Base-by-base conservation (phyloP, 2,888 invertebrate species). In the Nephrocerus scutellatus region DNA sequence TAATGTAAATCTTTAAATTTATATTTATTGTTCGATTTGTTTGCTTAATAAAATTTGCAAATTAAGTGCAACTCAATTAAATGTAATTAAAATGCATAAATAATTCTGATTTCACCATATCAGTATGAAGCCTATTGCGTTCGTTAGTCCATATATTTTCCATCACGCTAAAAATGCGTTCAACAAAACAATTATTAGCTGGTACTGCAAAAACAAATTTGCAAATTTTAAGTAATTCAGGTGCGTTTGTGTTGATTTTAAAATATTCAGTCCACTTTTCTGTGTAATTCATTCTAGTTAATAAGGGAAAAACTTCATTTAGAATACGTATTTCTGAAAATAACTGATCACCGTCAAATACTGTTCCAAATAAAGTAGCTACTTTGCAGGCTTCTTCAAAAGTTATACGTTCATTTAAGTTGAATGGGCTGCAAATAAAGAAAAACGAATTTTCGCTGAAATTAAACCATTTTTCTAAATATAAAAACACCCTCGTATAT, bases 121-220 rank as follows among this genome's bases (percentile, higher is more conserved):
- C 35, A 12, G 26, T 19, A 25, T 25, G 25, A 19, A 28, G 26
- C 26, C 28, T 35, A 26, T 35, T 35, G 19, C 28, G 25, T 26
- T 23, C 16, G 19, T 35, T 26, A 26, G 35, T 25, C 35, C 36
- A 36, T 30, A 36, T 8, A 36, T 30, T 30, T 19, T 29, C 29
- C 30, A 36, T 36, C 18, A 36, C 29, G 30, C 30, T 30, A 25
- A 36, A 36, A 21, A 36, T 20, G 21, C 36, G 36, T 25, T 36
- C 30, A 21, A 21, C 36, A 18, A 30, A 36, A 21, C 10, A 28
- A 36, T 36, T 36, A 19, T 14, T 23, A 16, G 26, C 36, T 28
- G 36, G 36, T 19, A 36, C 36, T 13, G 28, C n/a, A 29, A 28
- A 29, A 29, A 36, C 36, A 30, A 12, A 22, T 16, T 36, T 20